Conservation (phyloP, 2,113 vertebrate species). For the Pitta sordida region DNA sequence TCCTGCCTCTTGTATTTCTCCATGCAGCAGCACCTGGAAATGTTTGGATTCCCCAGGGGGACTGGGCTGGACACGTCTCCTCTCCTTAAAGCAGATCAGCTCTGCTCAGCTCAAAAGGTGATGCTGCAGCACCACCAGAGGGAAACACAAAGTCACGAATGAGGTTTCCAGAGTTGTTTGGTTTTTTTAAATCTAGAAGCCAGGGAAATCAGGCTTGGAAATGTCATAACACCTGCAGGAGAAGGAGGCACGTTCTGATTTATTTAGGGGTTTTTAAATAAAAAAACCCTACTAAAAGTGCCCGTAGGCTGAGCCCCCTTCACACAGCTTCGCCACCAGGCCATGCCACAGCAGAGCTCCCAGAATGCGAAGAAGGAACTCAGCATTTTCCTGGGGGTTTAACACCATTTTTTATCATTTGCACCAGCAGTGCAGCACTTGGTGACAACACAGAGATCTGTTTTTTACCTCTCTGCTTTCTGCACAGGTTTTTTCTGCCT, state of each 20-base stretch:
- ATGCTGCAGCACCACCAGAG: not conserved
- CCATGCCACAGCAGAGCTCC: not conserved
- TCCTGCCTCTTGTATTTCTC: not conserved
- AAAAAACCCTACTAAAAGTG: not conserved
- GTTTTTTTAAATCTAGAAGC: not conserved
- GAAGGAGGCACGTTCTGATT: not conserved
- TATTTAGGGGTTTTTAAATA: not conserved
- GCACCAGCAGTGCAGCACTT: not conserved
- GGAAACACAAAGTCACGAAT: not conserved
- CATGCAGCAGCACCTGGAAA: not conserved
- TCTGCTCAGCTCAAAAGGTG: not conserved
- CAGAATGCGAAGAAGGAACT: not conserved
- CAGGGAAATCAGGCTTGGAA: not conserved
- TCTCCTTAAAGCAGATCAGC: not conserved
- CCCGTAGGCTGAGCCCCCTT: not conserved
- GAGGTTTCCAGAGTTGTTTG: not conserved
- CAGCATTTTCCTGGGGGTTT: not conserved
- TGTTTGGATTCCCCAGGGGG: not conserved
- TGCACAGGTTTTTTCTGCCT: not conserved
- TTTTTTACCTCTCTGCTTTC: not conserved
- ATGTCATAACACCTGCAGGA: not conserved
- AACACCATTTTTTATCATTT: not conserved
- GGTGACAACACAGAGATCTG: not conserved
- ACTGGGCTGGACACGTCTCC: not conserved
- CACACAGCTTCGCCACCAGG: accelerated